A percentile compares a stretch with the other conserved stretches of the same genome.
These are phyloP conservation scores for Callyntrura guangdongensis DNA, from an alignment of 2,888 invertebrate species.

Conservation along the genomic window DNA sequence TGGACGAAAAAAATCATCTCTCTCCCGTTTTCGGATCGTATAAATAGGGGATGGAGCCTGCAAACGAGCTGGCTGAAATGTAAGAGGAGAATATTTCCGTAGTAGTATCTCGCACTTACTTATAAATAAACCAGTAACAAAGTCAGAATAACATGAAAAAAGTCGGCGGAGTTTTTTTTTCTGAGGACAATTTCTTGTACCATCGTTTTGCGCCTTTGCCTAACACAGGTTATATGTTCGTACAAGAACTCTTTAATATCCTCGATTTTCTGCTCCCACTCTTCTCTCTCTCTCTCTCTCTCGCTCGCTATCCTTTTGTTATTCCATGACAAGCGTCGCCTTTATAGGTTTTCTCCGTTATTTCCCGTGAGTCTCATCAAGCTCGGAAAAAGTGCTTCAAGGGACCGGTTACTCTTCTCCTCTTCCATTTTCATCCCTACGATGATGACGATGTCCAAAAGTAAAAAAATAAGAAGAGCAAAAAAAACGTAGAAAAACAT, in stretches of 20 bases:
- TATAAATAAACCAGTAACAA: constrained; percentile 9
- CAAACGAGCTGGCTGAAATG: constrained; percentile 39
- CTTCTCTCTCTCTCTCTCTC: not conserved
- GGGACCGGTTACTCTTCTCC: constrained; percentile 78
- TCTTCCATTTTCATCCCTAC: constrained; percentile 53
- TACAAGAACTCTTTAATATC: constrained; percentile 19
- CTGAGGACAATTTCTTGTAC: not conserved
- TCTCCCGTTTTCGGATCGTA: not conserved
- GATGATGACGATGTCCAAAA: constrained; percentile 34
- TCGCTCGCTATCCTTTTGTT: constrained; percentile 70
- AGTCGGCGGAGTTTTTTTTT: not conserved
- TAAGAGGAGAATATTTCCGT: constrained; percentile 11
- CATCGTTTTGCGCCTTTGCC: not conserved
- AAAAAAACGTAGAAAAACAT: not conserved
- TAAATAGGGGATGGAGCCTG: not conserved
- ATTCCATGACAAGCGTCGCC: constrained; percentile 72
- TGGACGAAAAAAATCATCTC: not conserved
- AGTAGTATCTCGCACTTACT: not conserved
- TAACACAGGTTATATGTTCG: not conserved
- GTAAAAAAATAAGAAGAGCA: constrained; percentile 19
- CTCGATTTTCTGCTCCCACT: no score
- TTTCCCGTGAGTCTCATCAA: constrained; percentile 83
- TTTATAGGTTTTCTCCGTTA: constrained; percentile 79
- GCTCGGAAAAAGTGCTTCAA: constrained; percentile 81
- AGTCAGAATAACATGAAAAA: not conserved